Base-by-base conservation (phyloP, 2,888 invertebrate genomes). In the Melinaea marsaeus region DNA sequence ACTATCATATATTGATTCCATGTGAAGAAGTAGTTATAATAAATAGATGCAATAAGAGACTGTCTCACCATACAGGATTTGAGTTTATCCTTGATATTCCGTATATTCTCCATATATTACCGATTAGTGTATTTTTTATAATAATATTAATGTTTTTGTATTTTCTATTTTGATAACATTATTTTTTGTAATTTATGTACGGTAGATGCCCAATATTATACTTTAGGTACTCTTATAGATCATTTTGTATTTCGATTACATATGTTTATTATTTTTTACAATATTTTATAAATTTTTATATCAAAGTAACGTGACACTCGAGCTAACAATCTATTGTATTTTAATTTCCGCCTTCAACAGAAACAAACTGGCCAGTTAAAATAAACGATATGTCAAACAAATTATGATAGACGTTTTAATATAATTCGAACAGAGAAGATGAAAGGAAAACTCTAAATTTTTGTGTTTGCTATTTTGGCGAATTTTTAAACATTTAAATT, bases 21-120 rank as follows among this genome's bases (percentile, higher is more conserved):
- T 22, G 22, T 22, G 22, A 22, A 22, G 1, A 22, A 22, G 1
- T 22, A 22, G 22, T 22, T 22, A 22, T 22, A 22, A 22, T 22
- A 22, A 22, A 22, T 22, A 1, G 22, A 51, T 7, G 11, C 45
- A 32, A 6, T 48, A 32, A 13, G 13, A 45, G 35, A 13, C 32
- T 32, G 13, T 45, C 66, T 68, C 35, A 68, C 68, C 34, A 68
- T 62, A 46, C 69, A 68, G 35, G 69, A 64, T 45, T 63, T 68
- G 33, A 69, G 66, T 34, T 45, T 66, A 3, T 68, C 64, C 33
- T 64, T 66, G n/a, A 68, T 57, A n/a, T 42, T 62, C 6, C 58
- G 57, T 37, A 68, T 58, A 22, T 35, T 59, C 37, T 68, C 65
- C 60, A 69, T 58, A 2, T 54, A 32, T 51, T 32, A 51, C 32